phyloP scores from a whole-genome alignment of 1,140 invertebrate genomes.

The Microplitis demolitor region DNA sequence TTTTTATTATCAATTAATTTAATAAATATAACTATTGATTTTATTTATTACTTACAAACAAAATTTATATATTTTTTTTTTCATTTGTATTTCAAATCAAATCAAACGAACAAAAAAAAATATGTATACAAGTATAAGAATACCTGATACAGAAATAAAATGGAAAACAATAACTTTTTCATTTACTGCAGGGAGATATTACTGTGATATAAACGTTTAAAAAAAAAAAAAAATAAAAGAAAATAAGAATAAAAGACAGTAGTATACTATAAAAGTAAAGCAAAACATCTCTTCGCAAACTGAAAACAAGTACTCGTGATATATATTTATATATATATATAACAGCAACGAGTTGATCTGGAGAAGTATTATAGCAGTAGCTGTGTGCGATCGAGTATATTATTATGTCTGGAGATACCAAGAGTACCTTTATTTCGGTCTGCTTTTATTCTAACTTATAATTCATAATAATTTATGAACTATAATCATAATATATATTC shows the following conservation, averaged over 20 bases:
- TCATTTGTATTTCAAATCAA: not conserved
- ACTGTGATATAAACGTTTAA: conserved; percentile 4
- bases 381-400: conserved; percentile 14
- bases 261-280: conserved; percentile 18
- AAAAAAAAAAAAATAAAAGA: not conserved
- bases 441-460: too few species aligned
- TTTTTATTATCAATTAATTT: not conserved
- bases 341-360: not conserved
- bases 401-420: not conserved
- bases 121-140: not conserved
- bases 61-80: too few species aligned
- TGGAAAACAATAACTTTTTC: conserved; percentile 16
- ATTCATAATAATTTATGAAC: too few species aligned
- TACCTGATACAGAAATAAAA: not conserved
- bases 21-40: not conserved
- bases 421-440: not conserved
- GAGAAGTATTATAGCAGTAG: not conserved
- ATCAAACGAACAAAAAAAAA: not conserved
- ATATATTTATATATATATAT: not conserved
- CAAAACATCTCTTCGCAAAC: not conserved
- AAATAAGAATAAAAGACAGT: not conserved
- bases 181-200: conserved; percentile 6
- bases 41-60: too few species aligned
- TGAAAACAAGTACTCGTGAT: conserved; percentile 7
- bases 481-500: too few species aligned